Percentiles rank a stretch among this genome's conserved stretches.
Evolutionary conservation across 2,113 vertebrate genomes (phyloP).

Genomic region (Tringa solitaria): DNA sequence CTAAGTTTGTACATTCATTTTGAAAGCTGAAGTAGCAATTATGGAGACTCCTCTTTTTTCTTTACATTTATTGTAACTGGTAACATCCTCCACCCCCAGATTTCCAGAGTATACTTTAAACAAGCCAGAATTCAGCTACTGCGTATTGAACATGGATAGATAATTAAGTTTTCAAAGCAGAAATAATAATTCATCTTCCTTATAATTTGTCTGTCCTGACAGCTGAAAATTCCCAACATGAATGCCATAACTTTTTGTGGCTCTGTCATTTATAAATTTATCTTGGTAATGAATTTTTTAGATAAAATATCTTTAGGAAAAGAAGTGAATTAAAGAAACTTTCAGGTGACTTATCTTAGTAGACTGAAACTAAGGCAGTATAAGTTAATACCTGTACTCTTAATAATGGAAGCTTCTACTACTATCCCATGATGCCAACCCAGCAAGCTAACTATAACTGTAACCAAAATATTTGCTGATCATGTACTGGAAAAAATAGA

Average conservation of each 20-base stretch:
- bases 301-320: neutral
- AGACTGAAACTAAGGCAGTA: neutral
- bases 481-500: rapidly evolving
- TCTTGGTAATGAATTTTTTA: neutral
- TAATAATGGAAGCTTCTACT: neutral
- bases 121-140: neutral
- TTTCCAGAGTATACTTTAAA: neutral
- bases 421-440: neutral
- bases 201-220: neutral
- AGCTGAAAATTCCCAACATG: neutral
- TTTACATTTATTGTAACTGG: neutral
- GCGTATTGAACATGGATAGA: neutral
- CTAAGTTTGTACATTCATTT: neutral
- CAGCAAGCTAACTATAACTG: neutral
- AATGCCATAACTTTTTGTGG: neutral
- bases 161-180: neutral
- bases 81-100: neutral
- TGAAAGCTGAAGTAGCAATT: neutral
- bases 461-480: neutral
- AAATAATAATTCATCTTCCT: neutral
- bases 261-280: neutral
- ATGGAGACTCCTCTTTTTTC: neutral
- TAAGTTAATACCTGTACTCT: neutral
- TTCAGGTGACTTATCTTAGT: neutral
- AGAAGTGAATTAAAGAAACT: neutral